Evolutionary conservation across 2,797 vertebrate species (phyloP), one percentile per base, ranked within the genome.

Genomic region (Phrynocephalus vlangalii): DNA sequence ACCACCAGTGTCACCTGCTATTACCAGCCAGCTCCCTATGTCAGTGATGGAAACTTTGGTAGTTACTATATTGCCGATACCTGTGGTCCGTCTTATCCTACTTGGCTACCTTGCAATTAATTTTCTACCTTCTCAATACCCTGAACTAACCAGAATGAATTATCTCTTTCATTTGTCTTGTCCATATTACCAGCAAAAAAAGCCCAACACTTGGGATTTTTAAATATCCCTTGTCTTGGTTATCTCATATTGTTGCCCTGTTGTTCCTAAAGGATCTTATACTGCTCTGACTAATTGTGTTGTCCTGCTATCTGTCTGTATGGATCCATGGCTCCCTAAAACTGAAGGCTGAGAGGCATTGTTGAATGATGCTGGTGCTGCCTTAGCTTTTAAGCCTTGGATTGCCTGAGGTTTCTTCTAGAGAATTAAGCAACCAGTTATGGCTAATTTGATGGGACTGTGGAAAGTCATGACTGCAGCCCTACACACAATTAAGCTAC

Each of bases 31-130:
- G 85, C 98, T 91, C 93, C 98, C 89, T 99, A 99, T 0, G 98
- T 99, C 91, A 97, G 98, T 3, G 98, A 99, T 71, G 97, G 97
- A 86, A 99, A 99, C 97, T 99, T 99, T 97, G 99, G 97, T 97
- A 99, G 98, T 96, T 99, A 99, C 95, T 99, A 99, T 16, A 96
- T 99, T 91, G 97, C 98, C 3, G 96, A 93, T 8, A 94, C 96
- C 5, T 98, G 97, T 93, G 98, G 98, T 96, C 98, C 98, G 94
- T 97, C 98, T 86, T 98, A 98, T 96, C 98, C 98, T 26, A 99
- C 98, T 60, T 99, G 98, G 98, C 96, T 99, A 97, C 99, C 98
- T 10, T 99, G 99, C 96, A 99, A 98, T 95, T 99, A 97, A 98
- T 87, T 0, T 44, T 56, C 66, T 86, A 88, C 56, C n/a, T 68